Evolutionary conservation across 1,140 invertebrate species (phyloP), one percentile per base, ranked within the genome.

Genomic region (Marisa cornuarietis): DNA sequence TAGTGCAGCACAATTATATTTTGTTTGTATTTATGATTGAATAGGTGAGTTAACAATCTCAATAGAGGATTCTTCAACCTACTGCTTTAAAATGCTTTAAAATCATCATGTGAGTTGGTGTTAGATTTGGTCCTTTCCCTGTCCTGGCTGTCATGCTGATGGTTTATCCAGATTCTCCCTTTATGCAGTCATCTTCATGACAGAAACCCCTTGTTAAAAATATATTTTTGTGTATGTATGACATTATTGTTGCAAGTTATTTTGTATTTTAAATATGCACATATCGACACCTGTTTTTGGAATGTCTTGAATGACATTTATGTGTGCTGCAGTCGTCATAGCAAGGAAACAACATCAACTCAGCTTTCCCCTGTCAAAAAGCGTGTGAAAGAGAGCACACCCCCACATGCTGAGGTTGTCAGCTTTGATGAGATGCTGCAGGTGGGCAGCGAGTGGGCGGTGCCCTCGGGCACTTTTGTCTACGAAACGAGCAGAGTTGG

Each of bases 351-450:
- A 52, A 95, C 96, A 16, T 88, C 88, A 69, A 88, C 86, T 6
- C 97, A 99, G 87, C 91, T 99, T 79, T 98, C 96, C 86, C 98
- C 98, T 1, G 97, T 99, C 6, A 99, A 99, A 92, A 99, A 99
- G 90, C 93, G 97, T n/a, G 97, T 98, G 13, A 99, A 99, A 89
- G 98, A 99, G 88, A 96, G 96, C 84, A 97, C 97, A 31, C 97
- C 97, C 54, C 96, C 96, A 0, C 94, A 91, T 49, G 76, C 79
- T 52, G 52, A 75, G 66, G 10, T 82, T 3, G 62, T 85, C 65
- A 76, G 76, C 58, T 75, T 65, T 51, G 82, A 86, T 2, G 85
- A 86, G n/a, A 82, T 81, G 22, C 80, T 85, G 61, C 86, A 83
- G 22, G 66, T 88, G n/a, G 69, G 69, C 20, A 26, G 20, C 7